Evolutionary conservation across 2,113 vertebrate species (phyloP), one percentile per base, ranked within the genome.

Genomic region (Panthera leo): DNA sequence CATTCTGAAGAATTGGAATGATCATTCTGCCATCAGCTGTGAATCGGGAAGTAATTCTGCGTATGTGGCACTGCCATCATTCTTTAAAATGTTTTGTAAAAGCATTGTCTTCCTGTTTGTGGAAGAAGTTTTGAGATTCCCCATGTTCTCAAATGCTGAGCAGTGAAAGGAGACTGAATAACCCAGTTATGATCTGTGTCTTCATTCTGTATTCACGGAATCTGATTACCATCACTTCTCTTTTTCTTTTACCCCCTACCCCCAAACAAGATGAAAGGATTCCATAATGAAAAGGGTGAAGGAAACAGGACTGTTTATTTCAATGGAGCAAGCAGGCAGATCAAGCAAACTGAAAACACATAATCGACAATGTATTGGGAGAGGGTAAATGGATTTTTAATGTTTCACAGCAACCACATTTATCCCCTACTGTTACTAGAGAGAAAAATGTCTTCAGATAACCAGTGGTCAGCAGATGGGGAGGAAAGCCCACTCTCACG

Each of bases 401-500:
- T 53, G 67, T 85, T 73, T 91, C 55, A 58, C 11, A 83, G 76
- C 71, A 85, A 85, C 55, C 55, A 88, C 39, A 78, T 76, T 94
- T 92, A 83, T 92, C 29, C 21, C 36, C 29, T 75, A 11, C 48
- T 95, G 78, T 92, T 93, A 65, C 34, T 34, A 95, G 76, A 76
- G 48, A 96, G 92, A 94, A 98, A 97, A 78, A 99, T 99, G 99
- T 98, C 99, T 93, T 94, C 97, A 23, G 65, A 95, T 48, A 98
- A 98, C 0, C 75, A 91, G 39, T 98, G 97, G 98, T 89, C 95
- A 91, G 93, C 98, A 79, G 91, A 61, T 25, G 94, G 98, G 80
- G 98, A 98, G 2, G 98, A 99, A 53, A 98, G 98, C 4, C 98
- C 99, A 90, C 98, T 99, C 42, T 99, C 99, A 25, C 99, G 99